These are phyloP conservation scores for Poeciliopsis paucimaculata DNA, from an alignment of 2,797 vertebrate genomes.

Conservation along the genomic window DNA sequence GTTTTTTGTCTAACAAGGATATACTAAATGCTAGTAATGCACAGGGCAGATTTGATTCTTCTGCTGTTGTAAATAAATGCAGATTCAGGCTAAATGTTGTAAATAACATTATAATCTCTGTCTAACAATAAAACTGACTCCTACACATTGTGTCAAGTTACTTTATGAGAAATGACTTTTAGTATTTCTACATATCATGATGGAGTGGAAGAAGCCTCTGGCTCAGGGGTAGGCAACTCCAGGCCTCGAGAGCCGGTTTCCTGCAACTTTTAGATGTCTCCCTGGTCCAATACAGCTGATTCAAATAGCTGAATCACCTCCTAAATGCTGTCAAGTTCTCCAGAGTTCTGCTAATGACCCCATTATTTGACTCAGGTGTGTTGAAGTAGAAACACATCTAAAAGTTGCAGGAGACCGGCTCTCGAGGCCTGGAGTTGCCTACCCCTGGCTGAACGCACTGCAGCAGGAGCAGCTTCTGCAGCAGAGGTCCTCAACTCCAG, in stretches of 20 bases:
- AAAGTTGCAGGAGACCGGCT: no score
- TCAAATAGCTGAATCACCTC: no score
- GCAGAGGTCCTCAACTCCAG: no score
- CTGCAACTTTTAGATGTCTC: no score
- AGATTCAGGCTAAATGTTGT: conserved; percentile 40
- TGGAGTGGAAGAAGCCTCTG: neutral
- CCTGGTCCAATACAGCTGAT: no score
- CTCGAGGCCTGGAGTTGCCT: no score
- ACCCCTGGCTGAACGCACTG: neutral
- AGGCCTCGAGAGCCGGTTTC: no score
- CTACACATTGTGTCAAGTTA: neutral
- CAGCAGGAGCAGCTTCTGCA: neutral
- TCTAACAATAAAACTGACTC: conserved; percentile 35
- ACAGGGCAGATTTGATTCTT: neutral
- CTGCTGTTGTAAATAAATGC: conserved; percentile 65
- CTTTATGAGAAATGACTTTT: neutral
- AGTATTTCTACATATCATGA: neutral
- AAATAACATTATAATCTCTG: conserved; percentile 34
- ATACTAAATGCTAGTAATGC: conserved; percentile 2
- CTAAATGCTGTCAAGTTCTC: no score
- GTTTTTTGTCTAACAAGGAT: conserved; percentile 3
- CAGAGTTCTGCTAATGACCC: no score
- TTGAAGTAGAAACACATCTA: no score
- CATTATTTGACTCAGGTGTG: no score
- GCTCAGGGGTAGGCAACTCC: no score